These are phyloP conservation scores for Rhynchopsitta pachyrhyncha DNA, from an alignment of 2,113 vertebrate species.

Conservation along the genomic window DNA sequence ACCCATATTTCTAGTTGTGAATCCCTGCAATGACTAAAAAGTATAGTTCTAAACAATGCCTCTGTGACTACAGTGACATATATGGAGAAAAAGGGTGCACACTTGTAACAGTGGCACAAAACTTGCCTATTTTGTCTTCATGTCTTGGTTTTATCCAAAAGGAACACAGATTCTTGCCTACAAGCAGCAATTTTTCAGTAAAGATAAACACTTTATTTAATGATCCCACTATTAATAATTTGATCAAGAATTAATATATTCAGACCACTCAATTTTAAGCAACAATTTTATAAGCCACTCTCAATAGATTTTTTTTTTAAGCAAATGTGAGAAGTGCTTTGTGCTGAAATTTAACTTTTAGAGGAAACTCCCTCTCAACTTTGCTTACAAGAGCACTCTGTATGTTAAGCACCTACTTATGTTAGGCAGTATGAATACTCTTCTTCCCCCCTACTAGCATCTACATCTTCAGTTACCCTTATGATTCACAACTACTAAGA, in stretches of 20 bases:
- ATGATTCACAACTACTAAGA: not conserved
- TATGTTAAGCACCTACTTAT: not conserved
- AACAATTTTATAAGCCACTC: not conserved
- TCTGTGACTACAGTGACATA: not conserved
- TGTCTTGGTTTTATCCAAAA: not conserved
- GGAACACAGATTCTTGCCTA: not conserved
- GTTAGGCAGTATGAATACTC: not conserved
- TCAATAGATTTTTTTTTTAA: not conserved
- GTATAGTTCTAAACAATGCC: not conserved
- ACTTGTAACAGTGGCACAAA: not conserved
- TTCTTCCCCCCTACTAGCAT: not conserved
- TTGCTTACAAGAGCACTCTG: not conserved
- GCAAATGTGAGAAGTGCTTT: not conserved
- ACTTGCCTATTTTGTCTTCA: not conserved
- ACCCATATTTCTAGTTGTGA: not conserved
- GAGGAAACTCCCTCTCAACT: not conserved
- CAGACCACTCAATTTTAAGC: not conserved
- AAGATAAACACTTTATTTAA: not conserved
- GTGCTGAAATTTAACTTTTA: not conserved
- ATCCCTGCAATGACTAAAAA: not conserved
- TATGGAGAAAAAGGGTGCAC: not conserved
- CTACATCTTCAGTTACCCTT: not conserved
- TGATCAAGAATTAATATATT: not conserved
- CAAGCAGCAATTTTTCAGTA: not conserved
- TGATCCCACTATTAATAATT: not conserved